Base-by-base conservation (phyloP, 92 coral and sea anemone genomes). In the Porites lobata region DNA sequence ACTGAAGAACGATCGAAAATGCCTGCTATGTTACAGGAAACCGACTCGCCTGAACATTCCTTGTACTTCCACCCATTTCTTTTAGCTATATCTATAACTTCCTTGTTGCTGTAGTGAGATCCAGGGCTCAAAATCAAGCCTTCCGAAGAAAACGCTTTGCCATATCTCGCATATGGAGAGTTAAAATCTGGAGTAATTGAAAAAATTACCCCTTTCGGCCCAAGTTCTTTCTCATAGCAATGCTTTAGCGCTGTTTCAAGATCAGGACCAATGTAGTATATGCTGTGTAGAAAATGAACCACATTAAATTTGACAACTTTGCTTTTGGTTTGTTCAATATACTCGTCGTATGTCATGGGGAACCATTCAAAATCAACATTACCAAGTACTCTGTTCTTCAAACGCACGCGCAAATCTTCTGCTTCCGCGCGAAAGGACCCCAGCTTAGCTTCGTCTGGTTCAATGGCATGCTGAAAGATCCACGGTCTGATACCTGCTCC, bases 261-360 rank as follows among this genome's bases (percentile, higher is more conserved):
- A 26, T 14, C 81, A 56, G 61, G 3, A 9, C 61, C n/a, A 12
- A 78, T 50, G 38, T 59, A 78, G 43, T 78, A 78, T 50, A 78
- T 78, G 69, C 66, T 77, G 65, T 77, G 81, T 1, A 77, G 38
- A 32, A 77, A 77, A 77, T 77, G 81, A 56, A 77, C 69, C 24
- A 78, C 70, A 59, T 78, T 53, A 62, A 78, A 78, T 78, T 15
- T 78, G 22, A 10, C 57, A n/a, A 29, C 70, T 26, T 78, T 19
- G 29, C 15, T 15, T 15, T 32, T 64, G 56, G 59, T 32, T 8
- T 77, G 81, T 9, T 24, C 20, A 12, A 38, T 9, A 9, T 77
- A 77, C 22, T 77, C 43, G 32, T 51, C 21, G 57, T 51, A 78
- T 10, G 82, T 29, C 82, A 59, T 47, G 26, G 68, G 71, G 29